These are phyloP conservation scores for Pongo pygmaeus DNA, from an alignment of 2,113 vertebrate species.

Conservation along the genomic window DNA sequence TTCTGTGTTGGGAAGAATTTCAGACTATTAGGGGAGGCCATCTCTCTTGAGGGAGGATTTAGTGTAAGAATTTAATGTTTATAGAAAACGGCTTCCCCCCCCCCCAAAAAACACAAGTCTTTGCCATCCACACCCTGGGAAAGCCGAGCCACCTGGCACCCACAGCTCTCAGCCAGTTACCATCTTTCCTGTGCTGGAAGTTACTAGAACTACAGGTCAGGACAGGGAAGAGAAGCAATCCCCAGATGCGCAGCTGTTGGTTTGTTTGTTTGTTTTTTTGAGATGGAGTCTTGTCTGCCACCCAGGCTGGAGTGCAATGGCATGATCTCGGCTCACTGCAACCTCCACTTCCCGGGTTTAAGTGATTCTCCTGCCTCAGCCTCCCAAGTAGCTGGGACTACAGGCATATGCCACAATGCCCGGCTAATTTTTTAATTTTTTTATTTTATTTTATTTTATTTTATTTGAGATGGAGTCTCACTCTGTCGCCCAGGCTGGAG, in stretches of 20 bases:
- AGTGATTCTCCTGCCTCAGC: no score
- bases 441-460: no score
- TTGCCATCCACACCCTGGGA: background rate
- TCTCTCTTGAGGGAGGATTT: background rate
- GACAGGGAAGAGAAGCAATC: background rate
- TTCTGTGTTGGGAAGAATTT: background rate
- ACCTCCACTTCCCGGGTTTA: no score
- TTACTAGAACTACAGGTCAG: background rate
- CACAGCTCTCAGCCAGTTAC: background rate
- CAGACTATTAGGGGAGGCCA: background rate
- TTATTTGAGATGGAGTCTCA: no score
- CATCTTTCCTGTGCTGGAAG: fast-evolving
- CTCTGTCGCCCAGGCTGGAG: no score
- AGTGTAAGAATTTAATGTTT: background rate
- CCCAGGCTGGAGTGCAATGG: no score
- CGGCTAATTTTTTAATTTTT: no score
- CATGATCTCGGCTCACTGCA: no score
- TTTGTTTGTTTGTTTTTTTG: no score
- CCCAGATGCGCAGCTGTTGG: background rate
- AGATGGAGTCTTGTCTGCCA: no score
- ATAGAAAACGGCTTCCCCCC: background rate
- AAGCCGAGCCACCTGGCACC: background rate
- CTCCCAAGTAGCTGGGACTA: no score
- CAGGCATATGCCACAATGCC: no score
- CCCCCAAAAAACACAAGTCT: background rate